Evolutionary conservation across 2,888 invertebrate genomes (phyloP), one percentile per base, ranked within the genome.

Genomic region (Anoncus sp.): DNA sequence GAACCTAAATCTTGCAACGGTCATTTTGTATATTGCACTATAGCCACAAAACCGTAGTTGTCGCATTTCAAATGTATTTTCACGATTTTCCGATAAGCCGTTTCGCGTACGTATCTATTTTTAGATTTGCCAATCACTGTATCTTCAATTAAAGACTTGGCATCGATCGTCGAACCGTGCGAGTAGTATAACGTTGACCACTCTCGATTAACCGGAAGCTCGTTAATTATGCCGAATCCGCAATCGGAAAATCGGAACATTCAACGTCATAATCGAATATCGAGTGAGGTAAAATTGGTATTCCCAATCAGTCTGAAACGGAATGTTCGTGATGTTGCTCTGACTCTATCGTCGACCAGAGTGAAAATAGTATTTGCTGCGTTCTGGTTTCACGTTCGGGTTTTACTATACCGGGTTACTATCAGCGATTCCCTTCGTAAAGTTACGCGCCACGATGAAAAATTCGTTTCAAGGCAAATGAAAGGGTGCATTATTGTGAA

Each of bases 181-280:
- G 27, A 38, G 45, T 53, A n/a, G n/a, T n/a, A n/a, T n/a, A 47
- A 49, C 65, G 27, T 35, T 53, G 63, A 63, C 63, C 63, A 72
- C 47, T 70, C 51, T 62, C 57, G 51, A 47, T 45, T 45, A 72
- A 67, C 62, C 62, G 67, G 72, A 75, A 79, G 22, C 63, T 40
- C 72, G 75, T 79, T 75, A 79, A 79, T 79, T 79, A 75, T 72
- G 75, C 63, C 59, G 67, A 67, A 71, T 69, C 67, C 63, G 63
- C 67, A 75, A 75, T 75, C 57, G 57, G 71, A 55, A 51, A 65
- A 72, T 18, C 67, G 70, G 31, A 38, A 55, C 43, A 31, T 43
- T 60, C 63, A n/a, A 45, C 38, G 38, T 51, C 51, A 67, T 72
- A 79, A 79, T 75, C 72, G 71, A 75, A 75, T 79, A 75, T 55